phyloP scores from a whole-genome alignment of 2,113 vertebrate species.

The Chaetops frenatus region DNA sequence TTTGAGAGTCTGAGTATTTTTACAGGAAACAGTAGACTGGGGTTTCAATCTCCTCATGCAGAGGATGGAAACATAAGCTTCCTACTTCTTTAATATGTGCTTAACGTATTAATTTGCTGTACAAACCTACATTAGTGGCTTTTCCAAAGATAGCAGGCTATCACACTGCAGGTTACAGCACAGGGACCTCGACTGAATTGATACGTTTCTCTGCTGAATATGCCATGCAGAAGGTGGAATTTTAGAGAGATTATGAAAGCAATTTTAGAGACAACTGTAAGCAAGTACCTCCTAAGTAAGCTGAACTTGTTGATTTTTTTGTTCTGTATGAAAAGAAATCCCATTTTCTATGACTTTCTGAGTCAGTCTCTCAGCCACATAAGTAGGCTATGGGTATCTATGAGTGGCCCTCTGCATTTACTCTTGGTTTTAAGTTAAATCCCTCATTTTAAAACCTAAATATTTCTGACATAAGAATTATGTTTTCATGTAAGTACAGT shows the following conservation, averaged over 20 bases:
- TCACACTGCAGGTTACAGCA: not conserved
- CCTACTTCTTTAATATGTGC: not conserved
- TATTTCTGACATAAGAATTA: not conserved
- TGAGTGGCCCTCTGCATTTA: not conserved
- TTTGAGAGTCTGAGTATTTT: not conserved
- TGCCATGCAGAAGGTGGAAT: not conserved
- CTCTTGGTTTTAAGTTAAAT: not conserved
- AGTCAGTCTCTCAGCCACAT: not conserved
- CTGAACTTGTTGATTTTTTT: not conserved
- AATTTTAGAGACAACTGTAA: not conserved
- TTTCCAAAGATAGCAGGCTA: not conserved
- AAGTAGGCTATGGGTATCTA: not conserved
- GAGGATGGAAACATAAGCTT: not conserved
- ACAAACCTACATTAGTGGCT: not conserved
- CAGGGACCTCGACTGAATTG: not conserved
- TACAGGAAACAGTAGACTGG: not conserved
- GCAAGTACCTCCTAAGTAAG: not conserved
- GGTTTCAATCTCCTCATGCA: not conserved
- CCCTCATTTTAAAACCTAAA: not conserved
- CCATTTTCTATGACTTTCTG: not conserved
- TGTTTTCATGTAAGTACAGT: not conserved
- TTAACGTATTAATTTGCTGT: not conserved
- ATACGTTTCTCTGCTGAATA: not conserved
- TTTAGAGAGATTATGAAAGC: not conserved
- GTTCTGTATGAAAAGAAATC: not conserved